Conservation (phyloP, 2,888 invertebrate genomes). For the Bhutanitis thaidina region DNA sequence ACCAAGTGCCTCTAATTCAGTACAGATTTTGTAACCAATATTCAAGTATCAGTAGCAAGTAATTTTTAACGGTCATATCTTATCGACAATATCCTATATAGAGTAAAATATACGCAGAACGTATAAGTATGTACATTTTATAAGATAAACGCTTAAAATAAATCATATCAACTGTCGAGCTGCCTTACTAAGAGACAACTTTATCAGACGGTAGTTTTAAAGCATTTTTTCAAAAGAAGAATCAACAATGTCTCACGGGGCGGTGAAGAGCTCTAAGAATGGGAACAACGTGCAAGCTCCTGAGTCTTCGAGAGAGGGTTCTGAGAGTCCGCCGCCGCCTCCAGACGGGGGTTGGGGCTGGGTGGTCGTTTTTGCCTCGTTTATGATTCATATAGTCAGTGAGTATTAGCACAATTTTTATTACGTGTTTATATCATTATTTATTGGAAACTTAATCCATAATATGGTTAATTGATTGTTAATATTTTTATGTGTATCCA, state of each 20-base stretch:
- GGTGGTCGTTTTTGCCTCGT: conserved; percentile 95
- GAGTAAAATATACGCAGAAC: conserved; percentile 18
- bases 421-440: no score
- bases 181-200: conserved; percentile 15
- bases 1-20: conserved; percentile 32
- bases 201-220: conserved; percentile 32
- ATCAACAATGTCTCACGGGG: conserved; percentile 64
- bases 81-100: conserved; percentile 26
- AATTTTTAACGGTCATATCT: conserved; percentile 25
- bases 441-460: background rate
- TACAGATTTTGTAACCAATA: conserved; percentile 15
- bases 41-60: conserved; percentile 22
- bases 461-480: no score
- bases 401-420: conserved; percentile 67
- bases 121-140: conserved; percentile 20
- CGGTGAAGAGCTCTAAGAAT: conserved; percentile 56
- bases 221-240: conserved; percentile 18
- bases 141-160: conserved; percentile 24
- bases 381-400: conserved; percentile 97
- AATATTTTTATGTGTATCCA: no score
- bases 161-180: conserved; percentile 20
- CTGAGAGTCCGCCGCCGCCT: conserved; percentile 81
- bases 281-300: conserved; percentile 47
- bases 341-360: conserved; percentile 98
- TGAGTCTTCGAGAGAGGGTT: conserved; percentile 48